Percentiles rank a stretch among this genome's conserved stretches.
Evolutionary conservation across 2,113 vertebrate species (phyloP).

Genomic region (Ramphastos sulfuratus): DNA sequence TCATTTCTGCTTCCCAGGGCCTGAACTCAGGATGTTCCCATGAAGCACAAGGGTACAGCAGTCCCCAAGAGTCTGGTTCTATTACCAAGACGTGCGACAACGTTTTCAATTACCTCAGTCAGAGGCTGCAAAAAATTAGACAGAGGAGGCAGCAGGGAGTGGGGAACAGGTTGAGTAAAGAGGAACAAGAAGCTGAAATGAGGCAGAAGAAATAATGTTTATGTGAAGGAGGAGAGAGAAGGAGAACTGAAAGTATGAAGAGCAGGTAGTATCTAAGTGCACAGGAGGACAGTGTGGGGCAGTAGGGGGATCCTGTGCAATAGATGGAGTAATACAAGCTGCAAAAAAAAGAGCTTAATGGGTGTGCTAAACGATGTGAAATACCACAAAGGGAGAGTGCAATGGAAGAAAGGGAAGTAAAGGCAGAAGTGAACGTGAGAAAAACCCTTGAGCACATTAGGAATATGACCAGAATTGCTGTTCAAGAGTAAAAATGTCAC

Average conservation of each 20-base stretch:
- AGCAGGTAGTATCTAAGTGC: not conserved
- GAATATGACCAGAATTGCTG: not conserved
- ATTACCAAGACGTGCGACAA: not conserved
- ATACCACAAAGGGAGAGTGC: not conserved
- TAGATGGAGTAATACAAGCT: not conserved
- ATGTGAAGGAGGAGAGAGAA: not conserved
- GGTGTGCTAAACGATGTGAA: not conserved
- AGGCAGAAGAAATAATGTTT: not conserved
- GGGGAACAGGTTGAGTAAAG: not conserved
- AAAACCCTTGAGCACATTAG: not conserved
- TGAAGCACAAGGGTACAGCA: not conserved
- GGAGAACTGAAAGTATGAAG: not conserved
- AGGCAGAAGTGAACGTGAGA: not conserved
- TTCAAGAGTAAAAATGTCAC: not conserved
- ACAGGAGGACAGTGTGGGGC: not conserved
- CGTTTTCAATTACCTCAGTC: not conserved
- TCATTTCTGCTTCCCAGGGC: not conserved
- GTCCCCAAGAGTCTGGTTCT: not conserved
- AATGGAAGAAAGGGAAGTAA: not conserved
- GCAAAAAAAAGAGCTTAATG: not conserved
- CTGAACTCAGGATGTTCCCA: not conserved
- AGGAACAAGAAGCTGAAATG: not conserved
- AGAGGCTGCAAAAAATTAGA: not conserved
- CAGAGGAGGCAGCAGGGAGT: not conserved
- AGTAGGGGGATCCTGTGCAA: too few species aligned